Base-by-base conservation (phyloP, 2,113 vertebrate species). In the Callocephalon fimbriatum region DNA sequence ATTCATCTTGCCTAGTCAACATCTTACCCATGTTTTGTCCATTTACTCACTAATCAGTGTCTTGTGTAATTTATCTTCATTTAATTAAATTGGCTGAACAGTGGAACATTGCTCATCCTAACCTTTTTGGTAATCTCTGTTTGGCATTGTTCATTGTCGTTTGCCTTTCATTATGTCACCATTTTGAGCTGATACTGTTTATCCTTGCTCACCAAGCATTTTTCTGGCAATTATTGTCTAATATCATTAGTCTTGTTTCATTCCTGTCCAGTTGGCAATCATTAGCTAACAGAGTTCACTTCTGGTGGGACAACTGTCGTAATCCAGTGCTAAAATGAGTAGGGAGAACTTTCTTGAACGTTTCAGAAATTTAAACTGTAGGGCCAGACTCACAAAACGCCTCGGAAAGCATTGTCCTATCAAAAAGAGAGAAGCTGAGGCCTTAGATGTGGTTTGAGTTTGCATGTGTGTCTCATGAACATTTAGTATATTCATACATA, bases 1-100 rank as follows among this genome's bases (percentile, higher is more conserved):
- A 48, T 67, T 70, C 9, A 35, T 67, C 26, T 51, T 66, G 11
- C 27, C 37, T 62, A 29, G 25, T 48, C 50, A 45, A 25, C 45
- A 61, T 63, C 47, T 82, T 37, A 35, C 23, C 20, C 23, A 2
- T 48, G 27, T 56, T 90, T 76, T 78, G 35, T 50, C 59, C 54
- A 17, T 74, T 85, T 83, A 6, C 51, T 89, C n/a, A 17, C 20
- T 88, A 75, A 93, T 80, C 80, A 86, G 17, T 29, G 54, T 58
- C 62, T 77, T 3, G 22, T 76, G 71, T 78, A 7, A 83, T 97
- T 97, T 90, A 71, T 93, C 91, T 92, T 86, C 58, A 86, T 95
- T 96, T 88, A n/a, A 79, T 74, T 35, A 67, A 67, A 14, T 4
- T 68, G 93, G 10, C 47, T 75, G 90, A 86, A 50, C 51, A 93